Evolutionary conservation across 30 jellyfish, hydroid and myxozoan species (phyloP), one percentile per base, ranked within the genome.

Genomic region (Cassiopea xamachana): DNA sequence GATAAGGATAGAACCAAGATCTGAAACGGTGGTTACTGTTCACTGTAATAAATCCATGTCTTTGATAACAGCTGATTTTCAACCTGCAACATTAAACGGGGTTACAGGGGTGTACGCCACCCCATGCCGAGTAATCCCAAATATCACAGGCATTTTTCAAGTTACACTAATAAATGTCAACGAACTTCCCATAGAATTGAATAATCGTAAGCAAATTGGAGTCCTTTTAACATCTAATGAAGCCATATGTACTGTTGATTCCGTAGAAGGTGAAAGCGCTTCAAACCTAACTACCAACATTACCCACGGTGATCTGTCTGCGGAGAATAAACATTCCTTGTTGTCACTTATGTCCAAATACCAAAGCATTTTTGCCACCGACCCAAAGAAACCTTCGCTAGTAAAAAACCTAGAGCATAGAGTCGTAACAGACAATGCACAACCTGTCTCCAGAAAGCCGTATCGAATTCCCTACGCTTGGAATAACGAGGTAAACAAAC

Each of bases 11-110:
- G n/a, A n/a, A n/a, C n/a, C n/a, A n/a, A n/a, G n/a, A n/a, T n/a
- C n/a, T n/a, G n/a, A n/a, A n/a, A n/a, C n/a, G n/a, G n/a, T n/a
- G n/a, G n/a, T n/a, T n/a, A n/a, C n/a, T n/a, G n/a, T n/a, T n/a
- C n/a, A n/a, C n/a, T n/a, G n/a, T n/a, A n/a, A n/a, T n/a, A n/a
- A n/a, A n/a, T n/a, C n/a, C n/a, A n/a, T n/a, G n/a, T n/a, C n/a
- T n/a, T n/a, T n/a, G n/a, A n/a, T n/a, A n/a, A n/a, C 93, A 3
- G 93, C 87, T 5, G 93, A 85, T 59, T 85, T 85, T 51, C 88
- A 85, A 49, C 93, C 93, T 7, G 19, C 16, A 8, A 48, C 93
- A 16, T 1, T 49, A n/a, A n/a, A n/a, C n/a, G n/a, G n/a, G n/a
- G n/a, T n/a, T n/a, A n/a, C n/a, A n/a, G n/a, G n/a, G n/a, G n/a